phyloP scores from a whole-genome alignment of 2,797 vertebrate genomes.

The Allobates femoralis region DNA sequence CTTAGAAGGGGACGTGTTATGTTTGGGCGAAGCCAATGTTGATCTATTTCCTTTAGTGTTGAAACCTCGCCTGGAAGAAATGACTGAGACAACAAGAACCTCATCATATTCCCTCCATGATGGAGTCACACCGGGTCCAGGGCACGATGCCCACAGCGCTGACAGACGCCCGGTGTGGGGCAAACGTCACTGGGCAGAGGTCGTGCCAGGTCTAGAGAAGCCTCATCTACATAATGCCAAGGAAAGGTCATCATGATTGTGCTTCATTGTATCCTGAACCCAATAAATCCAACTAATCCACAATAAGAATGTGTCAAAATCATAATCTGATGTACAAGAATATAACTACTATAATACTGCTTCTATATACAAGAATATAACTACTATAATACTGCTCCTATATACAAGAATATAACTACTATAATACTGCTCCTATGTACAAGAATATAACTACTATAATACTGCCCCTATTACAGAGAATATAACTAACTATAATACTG shows the following conservation, averaged over 20 bases:
- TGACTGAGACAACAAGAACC: constrained; percentile 7
- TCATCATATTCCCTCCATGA: neutral
- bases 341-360: neutral
- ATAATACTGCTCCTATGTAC: neutral
- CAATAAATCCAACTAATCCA: neutral
- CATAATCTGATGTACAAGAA: neutral
- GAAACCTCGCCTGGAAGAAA: neutral
- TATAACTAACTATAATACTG: constrained; percentile 15
- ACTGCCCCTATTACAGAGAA: neutral
- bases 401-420: neutral
- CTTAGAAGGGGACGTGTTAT: constrained; percentile 14
- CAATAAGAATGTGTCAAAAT: neutral
- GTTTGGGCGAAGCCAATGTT: constrained; percentile 7
- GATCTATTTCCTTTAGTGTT: constrained; percentile 12
- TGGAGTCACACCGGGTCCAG: neutral
- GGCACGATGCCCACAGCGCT: neutral
- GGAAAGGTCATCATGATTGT: neutral
- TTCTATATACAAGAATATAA: neutral
- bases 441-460: neutral
- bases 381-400: neutral
- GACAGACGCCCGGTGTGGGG: neutral
- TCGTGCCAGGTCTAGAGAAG: neutral
- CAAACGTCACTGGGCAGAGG: neutral
- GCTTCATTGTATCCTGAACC: neutral
- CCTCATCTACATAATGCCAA: neutral